Conservation (phyloP, 2,797 vertebrate genomes). For the Calcarius lapponicus region DNA sequence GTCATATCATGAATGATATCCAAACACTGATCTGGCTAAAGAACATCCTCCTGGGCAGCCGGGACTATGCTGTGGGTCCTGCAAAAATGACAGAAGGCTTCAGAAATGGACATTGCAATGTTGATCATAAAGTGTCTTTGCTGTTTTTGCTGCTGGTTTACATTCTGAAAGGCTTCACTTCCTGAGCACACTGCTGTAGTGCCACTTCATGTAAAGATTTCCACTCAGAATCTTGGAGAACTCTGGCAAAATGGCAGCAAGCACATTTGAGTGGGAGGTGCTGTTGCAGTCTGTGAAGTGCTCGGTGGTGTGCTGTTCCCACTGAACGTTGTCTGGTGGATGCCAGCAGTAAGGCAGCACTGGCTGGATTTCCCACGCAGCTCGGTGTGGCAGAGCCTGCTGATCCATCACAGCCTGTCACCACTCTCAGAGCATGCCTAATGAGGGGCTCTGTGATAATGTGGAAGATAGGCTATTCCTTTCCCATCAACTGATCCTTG, state of each 20-base stretch:
- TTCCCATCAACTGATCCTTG: conserved; percentile 30
- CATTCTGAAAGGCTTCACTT: background rate
- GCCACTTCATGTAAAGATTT: background rate
- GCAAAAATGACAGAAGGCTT: background rate
- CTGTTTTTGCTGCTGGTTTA: background rate
- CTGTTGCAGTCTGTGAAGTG: rapidly evolving
- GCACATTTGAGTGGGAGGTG: background rate
- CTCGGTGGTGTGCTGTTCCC: rapidly evolving
- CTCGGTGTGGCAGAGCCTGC: background rate
- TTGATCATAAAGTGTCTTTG: background rate
- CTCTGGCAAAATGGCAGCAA: background rate
- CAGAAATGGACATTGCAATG: background rate
- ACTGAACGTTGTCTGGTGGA: background rate
- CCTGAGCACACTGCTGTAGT: rapidly evolving
- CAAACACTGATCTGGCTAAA: background rate
- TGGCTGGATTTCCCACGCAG: background rate
- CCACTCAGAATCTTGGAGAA: rapidly evolving
- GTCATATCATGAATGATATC: background rate
- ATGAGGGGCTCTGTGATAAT: background rate
- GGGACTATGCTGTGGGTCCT: rapidly evolving
- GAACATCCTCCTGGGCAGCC: background rate
- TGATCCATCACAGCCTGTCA: background rate
- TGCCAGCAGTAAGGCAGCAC: background rate
- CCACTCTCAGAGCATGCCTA: background rate
- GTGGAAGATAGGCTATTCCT: conserved; percentile 12